Base-by-base conservation (phyloP, 2,888 invertebrate genomes). In the Sphaerophoria taeniata region DNA sequence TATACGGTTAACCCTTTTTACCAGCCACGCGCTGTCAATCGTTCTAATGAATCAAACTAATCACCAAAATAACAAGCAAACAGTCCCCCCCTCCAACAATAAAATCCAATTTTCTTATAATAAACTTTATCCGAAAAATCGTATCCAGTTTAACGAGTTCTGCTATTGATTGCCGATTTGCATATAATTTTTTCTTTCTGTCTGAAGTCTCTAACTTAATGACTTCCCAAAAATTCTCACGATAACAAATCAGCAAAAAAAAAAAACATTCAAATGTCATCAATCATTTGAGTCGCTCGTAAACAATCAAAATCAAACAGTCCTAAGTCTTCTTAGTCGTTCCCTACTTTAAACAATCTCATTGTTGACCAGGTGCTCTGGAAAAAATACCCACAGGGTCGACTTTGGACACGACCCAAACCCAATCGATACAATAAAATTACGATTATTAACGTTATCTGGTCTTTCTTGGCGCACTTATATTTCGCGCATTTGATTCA, bases 401-500 rank as follows among this genome's bases (percentile, higher is more conserved):
- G 80, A 85, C 73, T 73, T 53, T 70, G 77, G 85, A 76, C 85
- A 81, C 85, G 85, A 85, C 80, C 85, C 85, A 24, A 24, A 24
- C 24, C 24, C 24, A 24, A 85, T 81, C 85, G 77, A 85, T 81
- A 85, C 85, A 85, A 43, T 43, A 7, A 24, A 24, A 81, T 85
- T 85, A 85, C 73, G 81, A 85, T 85, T 70, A 81, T 77, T 70
- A 85, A 77, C 81, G 76, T 81, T 81, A 85, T 85, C 85, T 85
- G 63, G 80, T 71, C 80, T 61, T 80, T 58, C 76, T 69, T 65
- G 60, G 61, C 69, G 16, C 43, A 6, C 6, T 1, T 3, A 9
- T 43, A 61, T 61, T 47, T 63, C 45, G 34, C 43, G 24, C 24
- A 24, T 24, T 24, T 24, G 24, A 24, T 24, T 24, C 24, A 24